Conservation (phyloP, 2,797 vertebrate genomes). For the Ptychobarbus kaznakovi region DNA sequence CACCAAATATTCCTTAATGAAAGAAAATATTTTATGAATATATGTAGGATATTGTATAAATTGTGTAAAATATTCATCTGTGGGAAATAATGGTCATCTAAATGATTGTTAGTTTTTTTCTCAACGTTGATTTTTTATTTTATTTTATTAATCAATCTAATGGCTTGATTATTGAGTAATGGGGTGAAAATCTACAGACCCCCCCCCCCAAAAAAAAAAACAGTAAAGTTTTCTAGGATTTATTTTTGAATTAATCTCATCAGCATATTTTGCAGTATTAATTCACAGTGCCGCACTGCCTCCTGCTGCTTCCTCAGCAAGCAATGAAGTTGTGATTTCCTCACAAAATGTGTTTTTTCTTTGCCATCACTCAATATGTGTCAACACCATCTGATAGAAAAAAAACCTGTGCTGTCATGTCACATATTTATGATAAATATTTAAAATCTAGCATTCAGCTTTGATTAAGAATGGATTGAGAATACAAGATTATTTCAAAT, state of each 20-base stretch:
- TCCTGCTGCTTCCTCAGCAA: conserved; percentile 1
- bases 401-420: neutral
- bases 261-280: neutral
- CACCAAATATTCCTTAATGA: conserved; percentile 32
- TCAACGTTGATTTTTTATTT: neutral
- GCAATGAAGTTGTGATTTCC: neutral
- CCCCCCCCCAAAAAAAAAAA: no score
- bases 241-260: conserved; percentile 3
- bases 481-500: neutral
- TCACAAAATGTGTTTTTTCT: neutral
- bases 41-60: conserved; percentile 10
- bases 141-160: neutral
- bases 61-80: conserved; percentile 38
- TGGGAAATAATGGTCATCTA: neutral
- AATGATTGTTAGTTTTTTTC: neutral
- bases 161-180: neutral
- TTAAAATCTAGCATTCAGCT: neutral
- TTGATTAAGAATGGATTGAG: neutral
- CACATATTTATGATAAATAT: conserved; percentile 11
- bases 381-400: neutral
- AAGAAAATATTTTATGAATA: conserved; percentile 32
- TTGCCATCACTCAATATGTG: conserved; percentile 17
- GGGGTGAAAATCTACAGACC: neutral
- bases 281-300: neutral
- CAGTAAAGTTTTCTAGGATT: no score